phyloP scores from a whole-genome alignment of 2,888 invertebrate genomes.

The Nephrotoma flavescens region DNA sequence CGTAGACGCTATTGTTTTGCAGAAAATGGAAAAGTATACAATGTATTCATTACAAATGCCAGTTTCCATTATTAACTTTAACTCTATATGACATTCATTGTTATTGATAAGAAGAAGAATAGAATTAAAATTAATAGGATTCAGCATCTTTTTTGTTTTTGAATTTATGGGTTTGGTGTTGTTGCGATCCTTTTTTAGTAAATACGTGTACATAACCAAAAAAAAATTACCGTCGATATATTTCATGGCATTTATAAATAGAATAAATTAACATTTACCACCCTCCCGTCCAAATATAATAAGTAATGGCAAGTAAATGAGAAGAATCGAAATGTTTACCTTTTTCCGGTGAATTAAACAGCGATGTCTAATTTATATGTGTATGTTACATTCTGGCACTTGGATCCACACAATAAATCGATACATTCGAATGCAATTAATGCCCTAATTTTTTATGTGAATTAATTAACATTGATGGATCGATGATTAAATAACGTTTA shows the following conservation, averaged over 20 bases:
- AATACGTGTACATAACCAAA: not conserved
- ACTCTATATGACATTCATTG: not conserved
- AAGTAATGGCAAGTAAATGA: not conserved
- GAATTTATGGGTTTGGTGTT: not conserved
- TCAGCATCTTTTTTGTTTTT: not conserved
- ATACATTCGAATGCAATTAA: not conserved
- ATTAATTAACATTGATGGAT: not conserved
- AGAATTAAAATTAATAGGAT: not conserved
- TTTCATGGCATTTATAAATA: not conserved
- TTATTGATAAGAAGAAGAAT: not conserved
- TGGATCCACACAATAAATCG: not conserved
- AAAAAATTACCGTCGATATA: not conserved
- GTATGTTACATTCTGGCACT: not conserved
- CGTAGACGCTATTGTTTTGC: not conserved
- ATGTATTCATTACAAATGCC: not conserved
- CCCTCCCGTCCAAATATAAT: not conserved
- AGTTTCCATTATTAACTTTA: not conserved
- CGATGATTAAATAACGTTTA: not conserved
- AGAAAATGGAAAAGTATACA: not conserved
- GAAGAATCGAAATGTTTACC: not conserved
- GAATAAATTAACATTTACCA: not conserved
- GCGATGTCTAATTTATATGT: not conserved
- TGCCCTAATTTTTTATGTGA: not conserved
- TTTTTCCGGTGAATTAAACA: not conserved
- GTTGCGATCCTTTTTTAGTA: not conserved